Base-by-base conservation (phyloP, 2,797 vertebrate genomes). In the Botia almorhae region DNA sequence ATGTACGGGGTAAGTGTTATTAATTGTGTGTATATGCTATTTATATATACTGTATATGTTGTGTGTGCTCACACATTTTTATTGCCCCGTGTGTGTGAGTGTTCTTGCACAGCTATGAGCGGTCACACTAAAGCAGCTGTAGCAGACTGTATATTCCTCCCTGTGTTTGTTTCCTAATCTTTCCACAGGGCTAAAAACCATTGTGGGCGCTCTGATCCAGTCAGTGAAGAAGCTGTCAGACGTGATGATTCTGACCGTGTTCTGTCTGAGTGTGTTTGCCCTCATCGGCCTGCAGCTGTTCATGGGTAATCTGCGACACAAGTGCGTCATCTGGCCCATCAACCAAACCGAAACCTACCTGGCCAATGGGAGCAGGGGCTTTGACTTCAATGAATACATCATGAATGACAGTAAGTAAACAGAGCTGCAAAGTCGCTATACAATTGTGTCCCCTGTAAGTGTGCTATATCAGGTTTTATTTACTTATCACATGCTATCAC, bases 171-270 rank as follows among this genome's bases (percentile, higher is more conserved):
- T 72, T 80, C 69, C 69, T 79, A 63, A 69, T 83, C 81, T 82
- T 46, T 74, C 33, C 76, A 75, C 76, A 99, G 98, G 98, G 85
- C 87, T 99, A 93, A 99, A 99, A 96, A 99, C 98, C 90, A 99
- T 99, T 53, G 98, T 99, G 90, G 98, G 98, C 0, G 98, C 98
- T 90, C 94, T 99, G 19, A 97, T 99, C 90, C 98, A 99, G 92
- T 99, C 98, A 2, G 98, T 99, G 94, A 99, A 99, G 96, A 99
- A 99, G 91, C 94, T 99, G 88, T 98, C 98, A 0, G 98, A 99
- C 23, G 98, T 99, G 91, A 98, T 99, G 98, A 99, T 99, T 93
- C 90, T 99, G 90, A 99, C 98, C 0, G 98, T 99, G 73, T 99
- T 99, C 91, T 99, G 98, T 85, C 95, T 99, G 91, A 98, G 98